phyloP scores from a whole-genome alignment of 2,113 vertebrate genomes.

The Tachysurus vachellii region DNA sequence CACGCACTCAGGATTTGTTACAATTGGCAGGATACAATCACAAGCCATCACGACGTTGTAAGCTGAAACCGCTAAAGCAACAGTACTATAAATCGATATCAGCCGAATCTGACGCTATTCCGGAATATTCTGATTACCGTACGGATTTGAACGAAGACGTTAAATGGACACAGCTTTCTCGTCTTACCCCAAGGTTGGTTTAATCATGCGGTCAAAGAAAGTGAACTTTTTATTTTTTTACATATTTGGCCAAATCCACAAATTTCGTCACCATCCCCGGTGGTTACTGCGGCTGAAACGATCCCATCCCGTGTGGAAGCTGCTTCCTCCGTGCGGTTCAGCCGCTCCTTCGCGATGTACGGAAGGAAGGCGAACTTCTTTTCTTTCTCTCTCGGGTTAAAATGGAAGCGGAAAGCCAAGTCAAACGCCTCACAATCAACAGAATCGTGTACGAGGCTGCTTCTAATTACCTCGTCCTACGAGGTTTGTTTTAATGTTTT shows the following conservation, averaged over 20 bases:
- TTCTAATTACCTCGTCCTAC: neutral
- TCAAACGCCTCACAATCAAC: conserved; percentile 20
- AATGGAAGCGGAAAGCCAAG: conserved; percentile 43
- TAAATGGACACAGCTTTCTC: neutral
- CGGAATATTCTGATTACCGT: conserved; percentile 3
- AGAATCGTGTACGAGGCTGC: neutral
- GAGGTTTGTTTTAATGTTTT: conserved; percentile 14
- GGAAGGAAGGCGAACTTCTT: conserved; percentile 18
- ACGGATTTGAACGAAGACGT: neutral
- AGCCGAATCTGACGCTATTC: neutral
- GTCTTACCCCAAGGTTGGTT: neutral
- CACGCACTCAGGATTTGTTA: conserved; percentile 7
- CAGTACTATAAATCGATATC: neutral
- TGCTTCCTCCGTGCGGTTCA: conserved; percentile 43
- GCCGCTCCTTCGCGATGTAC: conserved; percentile 7
- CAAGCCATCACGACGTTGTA: neutral
- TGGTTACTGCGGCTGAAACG: conserved; percentile 17
- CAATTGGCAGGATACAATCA: neutral
- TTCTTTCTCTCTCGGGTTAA: conserved; percentile 18
- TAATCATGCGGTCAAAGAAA: neutral
- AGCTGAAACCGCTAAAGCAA: neutral
- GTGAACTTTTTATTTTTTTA: neutral
- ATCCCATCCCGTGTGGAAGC: conserved; percentile 34
- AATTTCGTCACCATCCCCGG: neutral
- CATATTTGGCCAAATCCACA: neutral